These are phyloP conservation scores for Rhizoglyphus robini DNA, from an alignment of 1,140 invertebrate species.

Conservation along the genomic window DNA sequence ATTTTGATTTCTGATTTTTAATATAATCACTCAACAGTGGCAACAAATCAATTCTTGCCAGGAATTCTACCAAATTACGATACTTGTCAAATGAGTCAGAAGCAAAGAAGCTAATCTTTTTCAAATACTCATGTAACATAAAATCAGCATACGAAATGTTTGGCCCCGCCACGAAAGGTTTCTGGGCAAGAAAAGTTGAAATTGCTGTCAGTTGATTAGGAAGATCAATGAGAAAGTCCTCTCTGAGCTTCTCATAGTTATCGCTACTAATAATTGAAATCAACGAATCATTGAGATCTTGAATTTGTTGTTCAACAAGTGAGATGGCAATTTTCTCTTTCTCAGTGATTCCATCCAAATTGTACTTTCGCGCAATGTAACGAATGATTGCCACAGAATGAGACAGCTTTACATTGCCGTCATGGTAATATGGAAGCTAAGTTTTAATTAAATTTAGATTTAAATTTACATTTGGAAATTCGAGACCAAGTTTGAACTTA, in stretches of 20 bases:
- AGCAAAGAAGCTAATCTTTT: slow-evolving; percentile 28
- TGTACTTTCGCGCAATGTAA: slow-evolving; percentile 36
- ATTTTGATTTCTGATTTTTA: not conserved
- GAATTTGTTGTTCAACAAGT: slow-evolving; percentile 35
- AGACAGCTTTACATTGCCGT: slow-evolving; percentile 27
- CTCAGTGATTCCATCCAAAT: slow-evolving; percentile 32
- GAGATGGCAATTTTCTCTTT: slow-evolving; percentile 36
- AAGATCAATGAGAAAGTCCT: slow-evolving; percentile 26
- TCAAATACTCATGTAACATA: not conserved
- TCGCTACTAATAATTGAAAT: slow-evolving; percentile 25
- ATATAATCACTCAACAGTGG: not conserved
- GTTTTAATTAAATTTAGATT: not conserved
- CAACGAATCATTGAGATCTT: slow-evolving; percentile 36
- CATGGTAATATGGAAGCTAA: slow-evolving; percentile 27
- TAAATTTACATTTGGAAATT: slow-evolving; percentile 31
- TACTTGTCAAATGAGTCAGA: slow-evolving; percentile 32
- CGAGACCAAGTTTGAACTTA: slow-evolving; percentile 30
- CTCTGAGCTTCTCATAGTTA: slow-evolving; percentile 21
- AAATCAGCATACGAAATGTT: not conserved
- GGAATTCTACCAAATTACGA: not conserved
- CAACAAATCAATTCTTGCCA: not conserved
- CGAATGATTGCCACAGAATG: slow-evolving; percentile 40
- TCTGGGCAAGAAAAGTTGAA: slow-evolving; percentile 32
- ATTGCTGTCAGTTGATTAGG: slow-evolving; percentile 32
- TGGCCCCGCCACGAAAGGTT: slow-evolving; percentile 36